Base-by-base conservation (phyloP, 2,797 vertebrate genomes). In the Smutsia gigantea region DNA sequence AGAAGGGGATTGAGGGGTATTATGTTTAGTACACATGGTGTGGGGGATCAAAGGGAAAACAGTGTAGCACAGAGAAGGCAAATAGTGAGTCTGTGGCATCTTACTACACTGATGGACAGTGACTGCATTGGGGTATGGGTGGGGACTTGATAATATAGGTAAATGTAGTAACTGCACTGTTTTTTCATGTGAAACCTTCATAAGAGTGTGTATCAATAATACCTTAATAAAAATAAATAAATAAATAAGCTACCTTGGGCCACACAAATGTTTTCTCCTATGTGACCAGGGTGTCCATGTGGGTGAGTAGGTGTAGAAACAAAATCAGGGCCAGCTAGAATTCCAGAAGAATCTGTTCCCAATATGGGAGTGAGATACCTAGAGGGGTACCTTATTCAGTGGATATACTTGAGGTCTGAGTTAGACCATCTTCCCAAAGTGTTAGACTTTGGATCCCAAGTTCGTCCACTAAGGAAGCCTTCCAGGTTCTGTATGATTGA, bases 391-490 rank as follows among this genome's bases (percentile, higher is more conserved):
- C 53, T 31, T 69, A 25, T 88, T 39, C 11, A 37, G 17, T 91
- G 37, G 25, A 5, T 74, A 42, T 42, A 34, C 37, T 85, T 53
- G 21, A 64, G 12, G 39, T 77, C 63, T 95, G 55, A 49, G 11
- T 90, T 83, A 94, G 79, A 87, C 83, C 55, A 53, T 77, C n/a
- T 85, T 49, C 87, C n/a, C 51, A 34, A 93, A 87, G 69, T 81
- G 27, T 87, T 64, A n/a, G 17, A 79, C 42, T 87, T 88, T 88
- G 59, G 59, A 14, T 91, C 27, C 9, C 23, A 93, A 94, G 72
- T 23, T 82, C 57, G 91, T 87, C 59, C 25, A 53, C 39, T 86
- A 79, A 89, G 82, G 42, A 88, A 95, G 39, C 14, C 59, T 92
- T 90, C 74, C 59, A 86, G 86, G 46, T 81, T 90, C 53, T 93